phyloP scores from a whole-genome alignment of 2,888 invertebrate species.

The Clusia tigrina region DNA sequence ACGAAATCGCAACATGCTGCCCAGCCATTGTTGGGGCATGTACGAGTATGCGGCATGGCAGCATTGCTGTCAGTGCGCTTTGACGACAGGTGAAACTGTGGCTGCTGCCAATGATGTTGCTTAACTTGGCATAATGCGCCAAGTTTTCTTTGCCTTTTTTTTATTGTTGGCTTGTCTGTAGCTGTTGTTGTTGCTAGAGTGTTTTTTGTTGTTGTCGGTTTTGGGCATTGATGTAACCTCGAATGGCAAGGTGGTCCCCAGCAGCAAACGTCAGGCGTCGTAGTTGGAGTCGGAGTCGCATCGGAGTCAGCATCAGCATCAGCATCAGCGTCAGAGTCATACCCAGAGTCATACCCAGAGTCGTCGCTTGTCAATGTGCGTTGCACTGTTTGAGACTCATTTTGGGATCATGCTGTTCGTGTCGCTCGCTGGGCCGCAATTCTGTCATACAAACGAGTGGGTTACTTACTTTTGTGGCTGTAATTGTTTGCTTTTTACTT shows the following conservation, averaged over 20 bases:
- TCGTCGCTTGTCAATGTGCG: background rate
- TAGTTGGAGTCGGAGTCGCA: background rate
- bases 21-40: conserved; percentile 37
- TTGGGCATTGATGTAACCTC: conserved; percentile 33
- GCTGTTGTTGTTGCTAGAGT: conserved; percentile 17
- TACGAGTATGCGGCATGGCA: conserved; percentile 32
- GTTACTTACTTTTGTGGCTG: conserved; percentile 1
- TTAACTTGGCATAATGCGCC: conserved; percentile 1
- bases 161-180: too few relatives aligned
- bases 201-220: background rate
- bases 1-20: conserved; percentile 54
- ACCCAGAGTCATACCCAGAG: background rate
- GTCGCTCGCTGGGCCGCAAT: conserved; percentile 13
- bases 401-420: conserved; percentile 9
- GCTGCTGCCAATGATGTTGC: too few relatives aligned
- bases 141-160: too few relatives aligned
- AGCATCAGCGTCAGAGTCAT: too few relatives aligned
- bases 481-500: background rate
- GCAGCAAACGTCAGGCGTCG: conserved; percentile 10
- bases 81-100: conserved; percentile 33
- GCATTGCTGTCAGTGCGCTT: conserved; percentile 31
- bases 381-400: conserved; percentile 8
- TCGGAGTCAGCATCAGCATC: background rate
- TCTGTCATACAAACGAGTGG: background rate
- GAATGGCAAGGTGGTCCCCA: conserved; percentile 42